Percentiles rank a stretch among this genome's conserved stretches.
Evolutionary conservation across 2,797 vertebrate genomes (phyloP).

Genomic region (Sciurus vulgaris): DNA sequence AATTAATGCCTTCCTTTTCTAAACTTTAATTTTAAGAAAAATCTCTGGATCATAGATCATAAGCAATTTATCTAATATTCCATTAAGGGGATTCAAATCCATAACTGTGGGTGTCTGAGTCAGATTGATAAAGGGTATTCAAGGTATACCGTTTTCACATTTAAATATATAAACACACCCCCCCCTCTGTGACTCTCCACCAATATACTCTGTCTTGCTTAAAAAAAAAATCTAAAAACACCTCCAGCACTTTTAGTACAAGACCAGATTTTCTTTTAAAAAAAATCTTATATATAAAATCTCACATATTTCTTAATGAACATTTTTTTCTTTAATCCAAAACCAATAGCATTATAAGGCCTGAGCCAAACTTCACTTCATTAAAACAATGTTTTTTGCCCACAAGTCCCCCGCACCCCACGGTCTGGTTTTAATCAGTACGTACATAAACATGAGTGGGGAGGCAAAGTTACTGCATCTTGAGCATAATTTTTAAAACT

Average conservation of each 20-base stretch:
- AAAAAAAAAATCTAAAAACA: slow-evolving; percentile 3
- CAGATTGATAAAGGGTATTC: not conserved
- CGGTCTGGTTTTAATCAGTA: slow-evolving; percentile 10
- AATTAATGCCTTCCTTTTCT: not conserved
- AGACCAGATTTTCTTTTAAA: not conserved
- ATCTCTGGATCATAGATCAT: not conserved
- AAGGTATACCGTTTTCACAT: not conserved
- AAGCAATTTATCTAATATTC: not conserved
- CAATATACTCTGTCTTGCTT: not conserved
- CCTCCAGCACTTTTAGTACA: not conserved
- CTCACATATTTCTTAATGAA: slow-evolving; percentile 37
- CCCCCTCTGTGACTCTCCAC: not conserved
- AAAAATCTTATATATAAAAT: slow-evolving; percentile 9
- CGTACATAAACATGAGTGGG: not conserved
- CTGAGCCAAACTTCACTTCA: not conserved
- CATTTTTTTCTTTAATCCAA: slow-evolving; percentile 50
- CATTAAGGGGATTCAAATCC: not conserved
- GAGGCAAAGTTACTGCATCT: not conserved
- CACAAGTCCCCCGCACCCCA: not conserved
- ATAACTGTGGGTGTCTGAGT: not conserved
- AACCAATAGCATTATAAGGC: not conserved
- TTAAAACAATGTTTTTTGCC: not conserved
- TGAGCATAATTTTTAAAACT: not conserved
- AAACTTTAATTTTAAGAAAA: slow-evolving; percentile 45
- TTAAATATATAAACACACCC: not conserved